Evolutionary conservation across 2,888 invertebrate species (phyloP).

Genomic region (Chrysolina oricalcia): DNA sequence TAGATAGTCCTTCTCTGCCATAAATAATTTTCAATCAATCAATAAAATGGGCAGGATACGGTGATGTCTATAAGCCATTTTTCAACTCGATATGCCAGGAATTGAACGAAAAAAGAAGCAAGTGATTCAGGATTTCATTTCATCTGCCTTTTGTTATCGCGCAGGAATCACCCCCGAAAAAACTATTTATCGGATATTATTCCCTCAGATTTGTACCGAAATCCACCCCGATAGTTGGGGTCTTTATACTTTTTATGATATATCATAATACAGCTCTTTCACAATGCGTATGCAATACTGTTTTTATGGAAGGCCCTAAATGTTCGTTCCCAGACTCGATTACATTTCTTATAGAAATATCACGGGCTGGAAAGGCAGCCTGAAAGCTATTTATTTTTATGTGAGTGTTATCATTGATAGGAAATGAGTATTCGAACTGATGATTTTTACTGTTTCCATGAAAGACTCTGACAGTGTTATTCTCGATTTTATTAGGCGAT

Average conservation of each 20-base stretch:
- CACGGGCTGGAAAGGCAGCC: constrained; percentile 56
- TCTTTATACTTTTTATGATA: constrained; percentile 70
- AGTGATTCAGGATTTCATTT: constrained; percentile 42
- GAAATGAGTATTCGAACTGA: constrained; percentile 64
- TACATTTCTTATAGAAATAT: constrained; percentile 66
- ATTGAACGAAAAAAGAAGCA: constrained; percentile 37
- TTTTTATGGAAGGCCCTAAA: constrained; percentile 69
- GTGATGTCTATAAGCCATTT: background rate
- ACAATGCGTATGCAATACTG: constrained; percentile 71
- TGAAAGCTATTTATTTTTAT: constrained; percentile 73
- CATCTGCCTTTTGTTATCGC: constrained; percentile 50
- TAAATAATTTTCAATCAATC: no score
- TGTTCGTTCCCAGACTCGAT: constrained; percentile 64
- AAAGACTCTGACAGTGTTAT: constrained; percentile 54
- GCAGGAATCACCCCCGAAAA: constrained; percentile 57
- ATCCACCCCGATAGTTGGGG: constrained; percentile 65
- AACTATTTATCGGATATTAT: constrained; percentile 63
- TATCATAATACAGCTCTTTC: constrained; percentile 69
- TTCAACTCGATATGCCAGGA: background rate
- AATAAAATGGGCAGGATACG: no score
- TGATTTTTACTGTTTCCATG: constrained; percentile 66
- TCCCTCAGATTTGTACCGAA: constrained; percentile 66
- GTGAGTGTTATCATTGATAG: constrained; percentile 72
- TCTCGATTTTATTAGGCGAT: constrained; percentile 55
- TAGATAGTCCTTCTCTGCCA: no score